Evolutionary conservation across 2,888 invertebrate genomes (phyloP), one percentile per base, ranked within the genome.

Genomic region (Patella ulyssiponensis): DNA sequence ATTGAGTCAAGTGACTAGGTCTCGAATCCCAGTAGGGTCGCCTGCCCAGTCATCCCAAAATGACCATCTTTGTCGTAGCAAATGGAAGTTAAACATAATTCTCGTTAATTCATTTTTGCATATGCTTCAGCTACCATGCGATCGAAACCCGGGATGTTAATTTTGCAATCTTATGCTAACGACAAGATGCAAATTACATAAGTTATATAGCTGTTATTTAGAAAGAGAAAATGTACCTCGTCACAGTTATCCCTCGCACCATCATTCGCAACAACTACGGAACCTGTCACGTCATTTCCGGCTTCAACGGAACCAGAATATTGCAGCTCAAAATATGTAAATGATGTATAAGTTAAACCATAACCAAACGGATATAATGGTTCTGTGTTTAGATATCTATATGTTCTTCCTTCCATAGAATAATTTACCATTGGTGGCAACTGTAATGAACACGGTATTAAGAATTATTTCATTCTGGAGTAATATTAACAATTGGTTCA

Each of bases 321-420:
- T 15, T 69, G 20, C 33, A 86, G 76, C 33, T 80, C 76, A 44
- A 72, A 78, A 80, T 84, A 87, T 23, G 71, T 69, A 72, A 86
- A 86, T 23, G 70, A 64, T 11, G 86, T 83, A 75, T 87, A 87
- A 15, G 87, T 86, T 53, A 87, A 79, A 14, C 87, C 87, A 80
- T 85, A 87, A 3, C 87, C 87, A 83, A 88, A 89, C 2, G 88
- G 87, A 74, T 83, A 89, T 51, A 86, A 81, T 5, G 88, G 88
- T 15, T 83, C 80, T n/a, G 82, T 86, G 33, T 76, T 74, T 64
- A 84, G 85, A 77, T 88, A 89, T 23, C 89, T 81, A 79, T 89
- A 89, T 3, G 89, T 89, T 52, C 82, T 80, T 72, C 85, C 84
- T 15, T 53, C 76, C 89, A 89, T 88, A 17, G 80, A 77, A 73